phyloP scores from a whole-genome alignment of 2,113 vertebrate genomes.

The Coryphaenoides rupestris region DNA sequence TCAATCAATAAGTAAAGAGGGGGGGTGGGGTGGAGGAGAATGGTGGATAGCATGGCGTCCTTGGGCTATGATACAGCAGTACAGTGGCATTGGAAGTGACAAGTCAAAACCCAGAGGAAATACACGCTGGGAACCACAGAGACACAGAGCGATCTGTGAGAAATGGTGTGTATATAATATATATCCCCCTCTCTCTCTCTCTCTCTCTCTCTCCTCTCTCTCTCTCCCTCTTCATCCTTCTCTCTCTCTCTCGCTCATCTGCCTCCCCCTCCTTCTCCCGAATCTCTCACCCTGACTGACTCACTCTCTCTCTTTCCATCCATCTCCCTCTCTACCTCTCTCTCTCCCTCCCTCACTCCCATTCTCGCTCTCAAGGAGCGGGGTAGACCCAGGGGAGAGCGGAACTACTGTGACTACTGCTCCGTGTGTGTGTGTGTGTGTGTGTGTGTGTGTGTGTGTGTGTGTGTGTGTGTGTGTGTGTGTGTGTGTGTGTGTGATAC shows the following conservation, averaged over 20 bases:
- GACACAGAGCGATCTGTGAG: too few relatives aligned
- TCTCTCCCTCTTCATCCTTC: not conserved
- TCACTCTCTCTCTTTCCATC: not conserved
- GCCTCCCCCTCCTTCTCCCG: not conserved
- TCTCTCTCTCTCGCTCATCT: not conserved
- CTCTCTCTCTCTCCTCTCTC: not conserved
- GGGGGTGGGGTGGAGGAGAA: too few relatives aligned
- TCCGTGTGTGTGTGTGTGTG: not conserved
- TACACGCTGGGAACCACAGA: too few relatives aligned
- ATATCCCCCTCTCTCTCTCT: not conserved
- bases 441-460: not conserved
- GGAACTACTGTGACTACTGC: not conserved
- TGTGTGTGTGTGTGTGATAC: too few relatives aligned
- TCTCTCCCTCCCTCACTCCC: too few relatives aligned
- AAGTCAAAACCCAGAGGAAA: too few relatives aligned
- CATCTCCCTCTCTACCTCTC: conserved; percentile 7
- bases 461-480: not conserved
- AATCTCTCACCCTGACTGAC: not conserved
- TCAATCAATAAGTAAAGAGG: too few relatives aligned
- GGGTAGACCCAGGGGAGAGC: conserved; percentile 19
- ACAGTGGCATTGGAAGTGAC: too few relatives aligned
- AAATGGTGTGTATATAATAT: not conserved
- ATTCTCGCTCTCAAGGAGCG: conserved; percentile 8
- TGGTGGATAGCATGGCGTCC: too few relatives aligned
- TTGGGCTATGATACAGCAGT: too few relatives aligned